Evolutionary conservation across 2,888 invertebrate genomes (phyloP).

Genomic region (Oeneis ivallda): DNA sequence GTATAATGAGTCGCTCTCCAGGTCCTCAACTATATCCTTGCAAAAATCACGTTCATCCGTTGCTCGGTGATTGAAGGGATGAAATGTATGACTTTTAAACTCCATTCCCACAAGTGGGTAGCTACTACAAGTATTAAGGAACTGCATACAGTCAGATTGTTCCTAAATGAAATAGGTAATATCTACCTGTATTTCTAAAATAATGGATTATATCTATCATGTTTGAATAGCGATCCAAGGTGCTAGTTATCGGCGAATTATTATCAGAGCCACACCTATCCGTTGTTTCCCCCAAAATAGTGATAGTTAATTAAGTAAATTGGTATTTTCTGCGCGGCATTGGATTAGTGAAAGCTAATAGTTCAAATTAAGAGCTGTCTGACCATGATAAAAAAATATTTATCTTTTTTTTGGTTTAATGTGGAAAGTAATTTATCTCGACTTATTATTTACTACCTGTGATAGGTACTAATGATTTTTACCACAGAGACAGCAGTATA

Average conservation of each 20-base stretch:
- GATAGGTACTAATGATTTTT: no score
- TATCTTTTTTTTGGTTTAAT: constrained; percentile 22
- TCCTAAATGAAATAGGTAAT: not conserved
- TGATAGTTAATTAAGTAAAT: constrained; percentile 80
- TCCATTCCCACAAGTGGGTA: no score
- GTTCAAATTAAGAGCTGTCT: constrained; percentile 77
- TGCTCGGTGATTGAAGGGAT: no score
- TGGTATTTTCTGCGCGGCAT: constrained; percentile 76
- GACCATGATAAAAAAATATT: constrained; percentile 36
- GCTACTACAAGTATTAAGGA: not conserved
- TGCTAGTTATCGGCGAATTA: constrained; percentile 65
- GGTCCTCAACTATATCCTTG: no score
- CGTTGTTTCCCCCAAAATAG: constrained; percentile 66
- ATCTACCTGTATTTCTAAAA: not conserved
- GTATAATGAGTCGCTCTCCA: no score
- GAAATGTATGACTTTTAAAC: no score
- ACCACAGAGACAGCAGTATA: no score
- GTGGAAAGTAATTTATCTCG: not conserved
- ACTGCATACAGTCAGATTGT: not conserved
- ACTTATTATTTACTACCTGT: not conserved
- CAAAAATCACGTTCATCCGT: no score
- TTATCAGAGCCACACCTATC: constrained; percentile 73
- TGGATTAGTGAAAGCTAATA: constrained; percentile 79
- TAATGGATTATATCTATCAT: constrained; percentile 13
- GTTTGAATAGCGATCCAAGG: constrained; percentile 53